Evolutionary conservation across 2,113 vertebrate species (phyloP).

Genomic region (Planiliza haematocheilus): DNA sequence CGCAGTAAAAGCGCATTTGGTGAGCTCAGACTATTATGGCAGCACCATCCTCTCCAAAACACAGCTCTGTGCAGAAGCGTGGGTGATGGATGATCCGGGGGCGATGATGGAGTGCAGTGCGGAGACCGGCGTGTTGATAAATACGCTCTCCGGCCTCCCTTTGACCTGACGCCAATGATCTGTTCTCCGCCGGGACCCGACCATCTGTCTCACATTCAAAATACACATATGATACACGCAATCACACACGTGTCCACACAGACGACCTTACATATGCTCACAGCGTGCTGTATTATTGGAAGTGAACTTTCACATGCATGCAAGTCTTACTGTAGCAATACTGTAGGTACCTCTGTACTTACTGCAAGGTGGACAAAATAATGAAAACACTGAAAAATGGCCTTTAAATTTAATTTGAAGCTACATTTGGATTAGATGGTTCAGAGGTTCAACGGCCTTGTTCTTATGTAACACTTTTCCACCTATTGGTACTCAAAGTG

Average conservation of each 20-base stretch:
- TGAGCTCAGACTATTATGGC: constrained; percentile 1
- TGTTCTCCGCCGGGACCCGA: constrained; percentile 38
- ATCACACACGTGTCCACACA: neutral
- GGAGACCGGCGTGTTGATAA: constrained; percentile 52
- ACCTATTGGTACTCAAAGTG: too few relatives aligned
- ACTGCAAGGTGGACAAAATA: neutral
- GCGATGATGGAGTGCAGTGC: constrained; percentile 37
- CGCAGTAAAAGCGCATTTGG: constrained; percentile 3
- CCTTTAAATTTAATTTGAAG: neutral
- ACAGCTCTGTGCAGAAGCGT: constrained; percentile 40
- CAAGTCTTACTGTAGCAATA: too few relatives aligned
- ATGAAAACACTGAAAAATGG: neutral
- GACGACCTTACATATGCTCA: neutral
- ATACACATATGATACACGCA: constrained; percentile 1
- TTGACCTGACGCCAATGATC: constrained; percentile 53
- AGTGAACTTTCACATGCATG: neutral
- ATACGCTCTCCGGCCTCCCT: constrained; percentile 11
- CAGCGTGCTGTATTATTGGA: neutral
- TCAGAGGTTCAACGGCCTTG: too few relatives aligned
- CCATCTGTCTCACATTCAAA: constrained; percentile 35
- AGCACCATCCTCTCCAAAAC: constrained; percentile 32
- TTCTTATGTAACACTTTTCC: too few relatives aligned
- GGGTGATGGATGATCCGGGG: constrained; percentile 50
- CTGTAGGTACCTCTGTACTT: too few relatives aligned
- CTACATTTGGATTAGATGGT: too few relatives aligned